A percentile compares a stretch with the other conserved stretches of the same genome.
Evolutionary conservation across 2,797 vertebrate genomes (phyloP).

Genomic region (Crocodylus rhombifer): DNA sequence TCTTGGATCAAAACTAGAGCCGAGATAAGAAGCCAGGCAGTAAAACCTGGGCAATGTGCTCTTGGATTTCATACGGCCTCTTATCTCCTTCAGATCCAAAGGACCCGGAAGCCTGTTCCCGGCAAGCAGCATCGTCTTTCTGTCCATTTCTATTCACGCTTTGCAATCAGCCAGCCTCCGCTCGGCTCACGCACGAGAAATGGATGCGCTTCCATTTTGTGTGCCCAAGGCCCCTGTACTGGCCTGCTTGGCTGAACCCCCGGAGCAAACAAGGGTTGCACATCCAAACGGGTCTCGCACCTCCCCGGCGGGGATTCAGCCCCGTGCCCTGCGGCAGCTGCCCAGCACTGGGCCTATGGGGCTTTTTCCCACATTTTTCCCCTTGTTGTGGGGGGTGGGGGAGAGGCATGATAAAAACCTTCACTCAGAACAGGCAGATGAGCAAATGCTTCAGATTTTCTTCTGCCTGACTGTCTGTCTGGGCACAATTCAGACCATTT

Average conservation of each 20-base stretch:
- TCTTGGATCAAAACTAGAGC: slow-evolving; percentile 35
- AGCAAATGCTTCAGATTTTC: no score
- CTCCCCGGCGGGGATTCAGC: fast-evolving
- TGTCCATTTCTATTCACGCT: neutral
- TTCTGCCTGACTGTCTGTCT: no score
- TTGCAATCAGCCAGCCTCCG: neutral
- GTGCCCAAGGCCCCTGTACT: neutral
- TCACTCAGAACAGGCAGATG: no score
- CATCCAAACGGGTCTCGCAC: neutral
- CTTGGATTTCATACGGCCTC: fast-evolving
- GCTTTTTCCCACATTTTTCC: no score
- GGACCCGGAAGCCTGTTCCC: neutral
- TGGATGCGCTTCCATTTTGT: neutral
- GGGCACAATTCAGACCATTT: no score
- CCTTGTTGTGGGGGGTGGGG: no score
- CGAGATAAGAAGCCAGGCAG: neutral
- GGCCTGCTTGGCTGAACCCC: no score
- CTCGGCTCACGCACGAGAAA: neutral
- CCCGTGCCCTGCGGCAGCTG: fast-evolving
- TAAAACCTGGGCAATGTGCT: neutral
- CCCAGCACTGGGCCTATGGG: no score
- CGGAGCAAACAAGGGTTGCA: neutral
- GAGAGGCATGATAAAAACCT: no score
- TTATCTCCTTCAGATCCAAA: neutral
- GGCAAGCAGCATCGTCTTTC: neutral